phyloP scores from a whole-genome alignment of 2,113 vertebrate genomes.

The Tylochromis polylepis region DNA sequence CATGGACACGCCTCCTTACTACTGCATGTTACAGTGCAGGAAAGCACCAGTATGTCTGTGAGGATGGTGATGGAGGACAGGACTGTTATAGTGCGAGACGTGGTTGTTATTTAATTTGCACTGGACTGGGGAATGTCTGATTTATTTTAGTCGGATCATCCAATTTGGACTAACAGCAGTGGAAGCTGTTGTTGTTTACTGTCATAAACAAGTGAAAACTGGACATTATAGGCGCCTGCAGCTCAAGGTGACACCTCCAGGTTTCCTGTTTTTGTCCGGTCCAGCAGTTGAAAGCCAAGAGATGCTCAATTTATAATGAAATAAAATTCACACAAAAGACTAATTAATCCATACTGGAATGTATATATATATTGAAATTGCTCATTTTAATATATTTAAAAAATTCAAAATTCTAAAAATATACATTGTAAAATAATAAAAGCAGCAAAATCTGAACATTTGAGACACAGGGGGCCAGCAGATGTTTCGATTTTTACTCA shows the following conservation, averaged over 20 bases:
- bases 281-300: background rate
- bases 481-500: background rate
- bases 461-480: background rate
- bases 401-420: background rate
- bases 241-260: background rate
- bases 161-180: background rate
- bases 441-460: rapidly evolving
- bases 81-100: background rate
- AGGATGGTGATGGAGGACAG: background rate
- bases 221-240: rapidly evolving
- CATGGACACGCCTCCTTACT: background rate
- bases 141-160: background rate
- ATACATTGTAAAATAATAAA: rapidly evolving
- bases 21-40: background rate
- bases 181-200: background rate
- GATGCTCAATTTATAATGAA: background rate
- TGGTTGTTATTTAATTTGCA: background rate
- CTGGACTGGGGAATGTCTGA: background rate
- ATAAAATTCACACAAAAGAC: background rate
- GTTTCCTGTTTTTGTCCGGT: background rate
- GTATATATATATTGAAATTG: background rate
- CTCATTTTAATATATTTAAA: background rate
- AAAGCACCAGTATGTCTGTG: background rate
- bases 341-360: background rate
- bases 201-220: background rate